Conservation (phyloP, 2,888 invertebrate genomes). For the Nycteola revayana region DNA sequence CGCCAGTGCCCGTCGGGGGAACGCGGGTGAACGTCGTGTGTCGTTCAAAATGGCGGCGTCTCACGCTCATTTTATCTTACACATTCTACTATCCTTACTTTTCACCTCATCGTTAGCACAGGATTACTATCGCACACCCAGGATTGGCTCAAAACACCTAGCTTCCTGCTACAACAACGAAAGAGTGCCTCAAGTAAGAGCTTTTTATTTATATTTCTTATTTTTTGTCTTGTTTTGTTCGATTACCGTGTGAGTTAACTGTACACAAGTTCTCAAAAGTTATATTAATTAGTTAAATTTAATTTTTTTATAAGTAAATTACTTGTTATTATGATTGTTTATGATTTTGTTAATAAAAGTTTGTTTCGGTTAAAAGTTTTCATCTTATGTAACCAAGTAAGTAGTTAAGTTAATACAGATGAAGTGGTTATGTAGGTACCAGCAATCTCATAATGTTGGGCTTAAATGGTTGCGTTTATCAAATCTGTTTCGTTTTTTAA, state of each 20-base stretch:
- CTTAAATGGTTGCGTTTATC: too few relatives aligned
- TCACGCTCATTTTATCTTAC: constrained; percentile 33
- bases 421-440: too few relatives aligned
- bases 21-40: constrained; percentile 59
- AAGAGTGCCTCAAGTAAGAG: constrained; percentile 67
- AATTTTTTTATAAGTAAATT: too few relatives aligned
- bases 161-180: constrained; percentile 69
- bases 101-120: constrained; percentile 39
- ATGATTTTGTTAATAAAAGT: too few relatives aligned
- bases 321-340: too few relatives aligned
- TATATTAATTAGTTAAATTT: too few relatives aligned
- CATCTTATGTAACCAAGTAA: too few relatives aligned
- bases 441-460: too few relatives aligned
- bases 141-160: constrained; percentile 62
- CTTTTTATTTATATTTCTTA: constrained; percentile 44
- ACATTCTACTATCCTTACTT: constrained; percentile 33
- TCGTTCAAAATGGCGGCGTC: constrained; percentile 66
- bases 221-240: constrained; percentile 49
- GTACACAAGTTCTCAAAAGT: too few relatives aligned
- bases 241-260: constrained; percentile 24
- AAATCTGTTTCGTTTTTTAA: too few relatives aligned
- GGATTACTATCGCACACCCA: constrained; percentile 60
- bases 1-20: constrained; percentile 69
- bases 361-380: too few relatives aligned
- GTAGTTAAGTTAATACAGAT: too few relatives aligned